Evolutionary conservation across 1,140 invertebrate species (phyloP).

Genomic region (Hyles euphorbiae): DNA sequence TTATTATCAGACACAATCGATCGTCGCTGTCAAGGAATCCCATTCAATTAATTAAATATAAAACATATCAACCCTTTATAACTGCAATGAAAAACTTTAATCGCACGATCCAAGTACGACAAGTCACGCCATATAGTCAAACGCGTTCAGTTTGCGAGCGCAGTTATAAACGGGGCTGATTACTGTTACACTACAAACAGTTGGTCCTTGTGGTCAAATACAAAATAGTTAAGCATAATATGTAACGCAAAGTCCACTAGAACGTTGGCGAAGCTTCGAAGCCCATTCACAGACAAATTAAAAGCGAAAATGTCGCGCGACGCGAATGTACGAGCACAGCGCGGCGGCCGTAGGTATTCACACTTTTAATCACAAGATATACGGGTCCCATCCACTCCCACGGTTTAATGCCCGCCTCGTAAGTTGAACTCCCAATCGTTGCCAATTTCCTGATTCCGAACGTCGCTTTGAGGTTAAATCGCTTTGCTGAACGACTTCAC

Average conservation of each 20-base stretch:
- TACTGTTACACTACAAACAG: conserved; percentile 56
- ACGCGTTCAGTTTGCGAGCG: conserved; percentile 11
- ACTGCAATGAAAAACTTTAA: conserved; percentile 9
- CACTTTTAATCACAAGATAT: conserved; percentile 20
- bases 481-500: background rate
- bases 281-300: conserved; percentile 15
- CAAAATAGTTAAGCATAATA: conserved; percentile 37
- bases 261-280: conserved; percentile 30
- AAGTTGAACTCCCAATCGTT: conserved; percentile 25
- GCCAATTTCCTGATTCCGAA: conserved; percentile 46
- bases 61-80: conserved; percentile 19
- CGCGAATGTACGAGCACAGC: background rate
- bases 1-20: too few relatives aligned
- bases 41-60: conserved; percentile 30
- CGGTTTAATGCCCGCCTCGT: conserved; percentile 18
- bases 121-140: conserved; percentile 4
- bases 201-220: conserved; percentile 57
- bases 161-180: conserved; percentile 30
- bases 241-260: conserved; percentile 23
- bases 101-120: background rate
- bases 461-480: conserved; percentile 3
- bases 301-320: conserved; percentile 4
- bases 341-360: background rate
- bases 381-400: conserved; percentile 24
- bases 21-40: too few relatives aligned